A percentile compares a stretch with the other conserved stretches of the same genome.
Conservation (phyloP, 2,797 vertebrate species). For the Eidolon dupreanum region DNA sequence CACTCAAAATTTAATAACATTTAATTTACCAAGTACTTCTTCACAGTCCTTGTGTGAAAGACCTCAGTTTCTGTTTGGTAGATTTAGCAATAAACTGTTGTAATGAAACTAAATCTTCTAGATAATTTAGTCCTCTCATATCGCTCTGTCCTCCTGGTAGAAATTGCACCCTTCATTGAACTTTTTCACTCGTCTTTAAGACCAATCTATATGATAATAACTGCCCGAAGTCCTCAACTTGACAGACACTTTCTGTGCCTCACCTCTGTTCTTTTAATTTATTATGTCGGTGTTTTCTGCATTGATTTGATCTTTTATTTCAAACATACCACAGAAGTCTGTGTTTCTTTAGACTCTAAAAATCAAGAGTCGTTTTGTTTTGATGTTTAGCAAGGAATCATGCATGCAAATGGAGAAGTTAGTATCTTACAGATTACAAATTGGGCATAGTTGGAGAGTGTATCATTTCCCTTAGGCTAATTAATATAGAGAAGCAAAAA, state of each 20-base stretch:
- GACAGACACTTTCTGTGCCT: neutral
- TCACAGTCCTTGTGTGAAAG: slow-evolving; percentile 25
- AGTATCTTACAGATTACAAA: slow-evolving; percentile 31
- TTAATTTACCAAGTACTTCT: slow-evolving; percentile 64
- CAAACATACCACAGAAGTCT: neutral
- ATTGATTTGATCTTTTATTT: neutral
- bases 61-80: neutral
- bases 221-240: neutral
- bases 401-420: neutral
- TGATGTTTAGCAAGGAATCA: neutral
- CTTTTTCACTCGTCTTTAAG: slow-evolving; percentile 39
- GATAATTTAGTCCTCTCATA: slow-evolving; percentile 28
- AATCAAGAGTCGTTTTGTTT: neutral
- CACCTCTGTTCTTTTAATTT: neutral
- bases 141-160: slow-evolving; percentile 4
- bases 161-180: slow-evolving; percentile 17
- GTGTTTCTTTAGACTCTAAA: slow-evolving; percentile 36
- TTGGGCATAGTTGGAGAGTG: neutral
- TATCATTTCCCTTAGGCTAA: slow-evolving; percentile 13
- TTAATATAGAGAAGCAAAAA: neutral
- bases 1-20: slow-evolving; percentile 58
- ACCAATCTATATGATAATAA: slow-evolving; percentile 62
- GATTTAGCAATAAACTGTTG: slow-evolving; percentile 15
- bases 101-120: slow-evolving; percentile 49
- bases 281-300: neutral